A percentile compares a stretch with the other conserved stretches of the same genome.
Evolutionary conservation across 2,888 invertebrate genomes (phyloP).

Genomic region (Trileptium ribeirensis): DNA sequence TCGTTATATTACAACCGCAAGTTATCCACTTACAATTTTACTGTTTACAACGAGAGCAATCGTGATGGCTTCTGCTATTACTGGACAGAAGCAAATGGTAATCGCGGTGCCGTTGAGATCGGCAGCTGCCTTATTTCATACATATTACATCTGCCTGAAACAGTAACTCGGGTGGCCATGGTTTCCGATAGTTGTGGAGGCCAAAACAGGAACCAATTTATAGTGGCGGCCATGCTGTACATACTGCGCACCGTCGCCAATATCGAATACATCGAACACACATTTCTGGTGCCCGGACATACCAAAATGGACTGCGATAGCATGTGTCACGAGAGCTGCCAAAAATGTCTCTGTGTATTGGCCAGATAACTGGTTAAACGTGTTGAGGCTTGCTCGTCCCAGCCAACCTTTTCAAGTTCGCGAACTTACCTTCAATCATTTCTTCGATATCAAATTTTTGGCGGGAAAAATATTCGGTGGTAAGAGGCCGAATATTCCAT

Average conservation of each 20-base stretch:
- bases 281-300: constrained; percentile 18
- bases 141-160: constrained; percentile 10
- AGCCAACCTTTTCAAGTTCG: neutral
- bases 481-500: too few species aligned
- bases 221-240: too few species aligned
- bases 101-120: constrained; percentile 8
- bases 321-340: neutral
- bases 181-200: constrained; percentile 16
- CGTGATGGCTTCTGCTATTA: constrained; percentile 1
- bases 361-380: neutral
- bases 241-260: too few species aligned
- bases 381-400: neutral
- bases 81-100: constrained; percentile 11
- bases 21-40: constrained; percentile 14
- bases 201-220: constrained; percentile 12
- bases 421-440: neutral
- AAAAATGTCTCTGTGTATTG: neutral
- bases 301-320: constrained; percentile 11
- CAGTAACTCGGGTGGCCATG: neutral
- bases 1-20: constrained; percentile 12
- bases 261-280: too few species aligned
- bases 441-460: neutral
- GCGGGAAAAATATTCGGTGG: neutral
- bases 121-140: neutral
- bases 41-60: neutral